Conservation (phyloP, 2,797 vertebrate genomes). For the Vultur gryphus region DNA sequence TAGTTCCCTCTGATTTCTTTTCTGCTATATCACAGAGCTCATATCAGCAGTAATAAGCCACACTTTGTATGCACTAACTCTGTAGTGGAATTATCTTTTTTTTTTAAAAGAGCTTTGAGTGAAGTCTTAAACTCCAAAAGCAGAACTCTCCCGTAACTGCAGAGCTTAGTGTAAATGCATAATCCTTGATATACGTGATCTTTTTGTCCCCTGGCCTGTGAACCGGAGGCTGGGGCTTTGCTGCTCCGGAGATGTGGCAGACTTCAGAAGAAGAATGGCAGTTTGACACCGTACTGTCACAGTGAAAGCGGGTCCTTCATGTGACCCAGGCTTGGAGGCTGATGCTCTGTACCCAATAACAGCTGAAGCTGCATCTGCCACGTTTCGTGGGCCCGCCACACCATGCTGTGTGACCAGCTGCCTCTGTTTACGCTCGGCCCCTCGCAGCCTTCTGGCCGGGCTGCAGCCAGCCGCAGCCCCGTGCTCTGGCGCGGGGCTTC, state of each 20-base stretch:
- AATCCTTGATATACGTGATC: not conserved
- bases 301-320: constrained; percentile 65
- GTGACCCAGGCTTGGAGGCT: constrained; percentile 75
- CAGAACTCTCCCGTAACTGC: not conserved
- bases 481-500: constrained; percentile 52
- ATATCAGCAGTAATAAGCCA: not conserved
- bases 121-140: not conserved
- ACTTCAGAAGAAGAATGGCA: constrained; percentile 75
- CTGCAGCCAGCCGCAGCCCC: constrained; percentile 41
- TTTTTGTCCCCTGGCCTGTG: constrained; percentile 52
- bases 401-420: constrained; percentile 82
- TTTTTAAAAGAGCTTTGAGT: not conserved
- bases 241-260: constrained; percentile 68
- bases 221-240: constrained; percentile 54
- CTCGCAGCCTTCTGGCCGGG: constrained; percentile 69
- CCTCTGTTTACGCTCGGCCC: constrained; percentile 74
- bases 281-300: constrained; percentile 79
- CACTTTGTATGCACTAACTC: not conserved
- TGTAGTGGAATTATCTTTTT: not conserved
- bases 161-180: not conserved
- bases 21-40: not conserved
- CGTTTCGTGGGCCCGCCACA: constrained; percentile 63
- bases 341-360: constrained; percentile 71
- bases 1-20: not conserved
- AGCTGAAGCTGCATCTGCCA: constrained; percentile 82